A percentile compares a stretch with the other conserved stretches of the same genome.
These are phyloP conservation scores for Patiria pectinifera DNA, from an alignment of 53 echinoderm and acorn worm genomes.

Conservation along the genomic window DNA sequence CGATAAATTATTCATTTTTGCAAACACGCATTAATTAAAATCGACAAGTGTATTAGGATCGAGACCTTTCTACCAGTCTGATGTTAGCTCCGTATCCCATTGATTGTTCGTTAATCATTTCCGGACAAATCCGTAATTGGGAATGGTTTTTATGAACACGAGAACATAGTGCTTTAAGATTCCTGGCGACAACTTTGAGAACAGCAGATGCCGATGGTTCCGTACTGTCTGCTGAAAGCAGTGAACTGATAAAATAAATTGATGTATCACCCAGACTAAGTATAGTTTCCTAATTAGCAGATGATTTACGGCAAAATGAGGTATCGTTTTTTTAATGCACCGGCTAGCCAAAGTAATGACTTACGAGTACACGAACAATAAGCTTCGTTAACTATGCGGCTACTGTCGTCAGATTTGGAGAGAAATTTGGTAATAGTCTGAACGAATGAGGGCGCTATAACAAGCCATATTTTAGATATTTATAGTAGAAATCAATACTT, in stretches of 20 bases:
- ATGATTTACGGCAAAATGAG: no score
- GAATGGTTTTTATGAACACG: background rate
- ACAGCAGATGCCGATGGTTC: slow-evolving; percentile 24
- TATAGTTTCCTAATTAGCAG: background rate
- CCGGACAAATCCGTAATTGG: background rate
- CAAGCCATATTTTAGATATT: no score
- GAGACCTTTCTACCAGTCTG: background rate
- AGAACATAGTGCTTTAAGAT: background rate
- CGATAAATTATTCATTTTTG: background rate
- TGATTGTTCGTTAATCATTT: background rate
- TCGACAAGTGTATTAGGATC: background rate
- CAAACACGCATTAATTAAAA: background rate
- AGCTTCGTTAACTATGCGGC: no score
- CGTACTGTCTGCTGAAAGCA: background rate
- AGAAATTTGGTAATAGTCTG: no score
- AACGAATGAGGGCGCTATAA: no score
- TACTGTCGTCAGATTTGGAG: no score
- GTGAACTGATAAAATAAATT: background rate
- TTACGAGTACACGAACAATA: no score
- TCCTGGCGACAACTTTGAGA: background rate
- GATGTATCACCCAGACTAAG: no score
- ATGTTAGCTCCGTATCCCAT: background rate
- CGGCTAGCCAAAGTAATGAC: no score
- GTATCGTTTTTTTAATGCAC: background rate
- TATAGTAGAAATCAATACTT: no score